Conservation (phyloP, 1,140 invertebrate genomes). For the Temnothorax curvispinosus region DNA sequence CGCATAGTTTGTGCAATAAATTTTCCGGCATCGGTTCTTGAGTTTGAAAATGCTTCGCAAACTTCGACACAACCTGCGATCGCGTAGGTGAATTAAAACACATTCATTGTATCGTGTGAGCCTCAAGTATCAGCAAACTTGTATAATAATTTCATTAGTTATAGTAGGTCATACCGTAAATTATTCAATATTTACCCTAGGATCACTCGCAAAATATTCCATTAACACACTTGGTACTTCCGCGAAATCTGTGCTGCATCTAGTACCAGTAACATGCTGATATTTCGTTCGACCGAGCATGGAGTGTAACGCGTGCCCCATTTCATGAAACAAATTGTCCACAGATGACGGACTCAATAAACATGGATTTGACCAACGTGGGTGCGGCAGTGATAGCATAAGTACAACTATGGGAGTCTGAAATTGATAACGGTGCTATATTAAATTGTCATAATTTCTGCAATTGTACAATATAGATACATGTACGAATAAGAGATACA, state of each 20-base stretch:
- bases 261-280: conserved; percentile 98
- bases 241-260: conserved; percentile 98
- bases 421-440: conserved; percentile 55
- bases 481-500: neutral
- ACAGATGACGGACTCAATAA: conserved; percentile 93
- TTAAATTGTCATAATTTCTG: neutral
- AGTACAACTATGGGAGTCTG: conserved; percentile 97
- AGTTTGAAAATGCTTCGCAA: conserved; percentile 97
- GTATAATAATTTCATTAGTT: conserved; percentile 18
- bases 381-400: conserved; percentile 94
- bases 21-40: conserved; percentile 92
- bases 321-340: conserved; percentile 99
- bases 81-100: conserved; percentile 6
- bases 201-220: conserved; percentile 98
- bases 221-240: conserved; percentile 99
- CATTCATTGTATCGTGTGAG: neutral
- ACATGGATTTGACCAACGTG: conserved; percentile 91
- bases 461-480: neutral
- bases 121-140: neutral
- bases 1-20: conserved; percentile 92
- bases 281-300: conserved; percentile 98
- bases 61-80: conserved; percentile 91
- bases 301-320: conserved; percentile 99
- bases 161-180: neutral
- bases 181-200: conserved; percentile 87